These are phyloP conservation scores for Leptobrachium ailaonicum DNA, from an alignment of 2,113 vertebrate species.

Conservation along the genomic window DNA sequence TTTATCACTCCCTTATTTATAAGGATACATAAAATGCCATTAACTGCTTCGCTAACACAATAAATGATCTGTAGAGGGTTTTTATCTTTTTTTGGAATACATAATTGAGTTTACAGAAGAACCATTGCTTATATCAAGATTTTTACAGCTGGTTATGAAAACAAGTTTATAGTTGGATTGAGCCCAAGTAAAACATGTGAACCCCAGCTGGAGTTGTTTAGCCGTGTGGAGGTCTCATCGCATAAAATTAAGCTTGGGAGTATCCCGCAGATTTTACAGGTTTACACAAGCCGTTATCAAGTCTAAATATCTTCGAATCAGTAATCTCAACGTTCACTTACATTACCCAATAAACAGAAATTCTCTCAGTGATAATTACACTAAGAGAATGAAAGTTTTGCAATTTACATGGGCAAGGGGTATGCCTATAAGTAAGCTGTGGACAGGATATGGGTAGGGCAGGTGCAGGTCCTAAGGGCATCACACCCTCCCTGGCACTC, in stretches of 20 bases:
- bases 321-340: too few relatives aligned
- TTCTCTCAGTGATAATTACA: too few relatives aligned
- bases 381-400: too few relatives aligned
- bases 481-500: too few relatives aligned
- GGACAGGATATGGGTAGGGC: too few relatives aligned
- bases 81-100: conserved; percentile 12
- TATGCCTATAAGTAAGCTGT: too few relatives aligned
- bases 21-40: conserved; percentile 1
- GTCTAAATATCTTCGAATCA: conserved; percentile 24
- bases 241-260: conserved; percentile 19
- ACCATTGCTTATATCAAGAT: conserved; percentile 30
- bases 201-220: conserved; percentile 35
- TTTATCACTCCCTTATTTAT: conserved; percentile 11
- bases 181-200: conserved; percentile 37
- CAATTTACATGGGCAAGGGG: too few relatives aligned
- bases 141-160: conserved; percentile 41
- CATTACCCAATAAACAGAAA: too few relatives aligned
- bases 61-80: conserved; percentile 7
- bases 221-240: conserved; percentile 24
- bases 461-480: too few relatives aligned
- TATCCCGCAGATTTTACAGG: conserved; percentile 30
- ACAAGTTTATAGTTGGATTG: conserved; percentile 34
- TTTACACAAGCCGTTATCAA: conserved; percentile 32
- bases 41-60: not conserved
- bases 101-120: conserved; percentile 22